These are phyloP conservation scores for Ericerus pela DNA, from an alignment of 1,140 invertebrate genomes.

Conservation along the genomic window DNA sequence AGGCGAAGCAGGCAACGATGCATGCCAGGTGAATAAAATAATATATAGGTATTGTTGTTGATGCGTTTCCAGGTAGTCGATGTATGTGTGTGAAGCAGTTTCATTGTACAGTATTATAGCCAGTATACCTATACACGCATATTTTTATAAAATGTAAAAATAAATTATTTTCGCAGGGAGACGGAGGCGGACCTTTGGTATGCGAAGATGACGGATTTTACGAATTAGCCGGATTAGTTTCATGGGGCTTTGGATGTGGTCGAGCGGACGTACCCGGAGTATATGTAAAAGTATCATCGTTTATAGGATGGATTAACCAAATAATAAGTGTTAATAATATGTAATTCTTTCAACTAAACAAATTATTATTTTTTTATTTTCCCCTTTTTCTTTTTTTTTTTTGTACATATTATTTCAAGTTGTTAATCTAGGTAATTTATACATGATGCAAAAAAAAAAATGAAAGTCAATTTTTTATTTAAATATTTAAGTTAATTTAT, in stretches of 20 bases:
- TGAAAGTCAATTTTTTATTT: too few species aligned
- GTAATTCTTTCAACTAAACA: constrained; percentile 31
- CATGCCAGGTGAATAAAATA: constrained; percentile 61
- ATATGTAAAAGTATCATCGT: constrained; percentile 84
- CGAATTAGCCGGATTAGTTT: constrained; percentile 76
- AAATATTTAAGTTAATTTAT: too few species aligned
- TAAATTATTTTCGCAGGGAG: constrained; percentile 51
- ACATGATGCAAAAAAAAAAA: too few species aligned
- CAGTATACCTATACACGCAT: not conserved
- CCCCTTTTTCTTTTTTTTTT: not conserved
- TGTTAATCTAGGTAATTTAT: too few species aligned
- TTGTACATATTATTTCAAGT: too few species aligned
- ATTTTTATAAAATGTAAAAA: not conserved
- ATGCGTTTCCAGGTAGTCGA: too few species aligned
- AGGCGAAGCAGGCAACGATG: constrained; percentile 80
- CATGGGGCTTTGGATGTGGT: constrained; percentile 85
- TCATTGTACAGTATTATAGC: constrained; percentile 5
- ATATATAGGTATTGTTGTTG: too few species aligned
- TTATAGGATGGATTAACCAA: constrained; percentile 93
- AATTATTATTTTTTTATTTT: constrained; percentile 1
- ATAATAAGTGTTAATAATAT: constrained; percentile 89
- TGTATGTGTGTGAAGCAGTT: too few species aligned
- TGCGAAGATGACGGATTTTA: constrained; percentile 86
- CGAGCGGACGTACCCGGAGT: constrained; percentile 76
- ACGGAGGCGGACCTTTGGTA: constrained; percentile 78